These are phyloP conservation scores for Drosophila orosa DNA, from an alignment of 1,140 invertebrate species.

Conservation along the genomic window DNA sequence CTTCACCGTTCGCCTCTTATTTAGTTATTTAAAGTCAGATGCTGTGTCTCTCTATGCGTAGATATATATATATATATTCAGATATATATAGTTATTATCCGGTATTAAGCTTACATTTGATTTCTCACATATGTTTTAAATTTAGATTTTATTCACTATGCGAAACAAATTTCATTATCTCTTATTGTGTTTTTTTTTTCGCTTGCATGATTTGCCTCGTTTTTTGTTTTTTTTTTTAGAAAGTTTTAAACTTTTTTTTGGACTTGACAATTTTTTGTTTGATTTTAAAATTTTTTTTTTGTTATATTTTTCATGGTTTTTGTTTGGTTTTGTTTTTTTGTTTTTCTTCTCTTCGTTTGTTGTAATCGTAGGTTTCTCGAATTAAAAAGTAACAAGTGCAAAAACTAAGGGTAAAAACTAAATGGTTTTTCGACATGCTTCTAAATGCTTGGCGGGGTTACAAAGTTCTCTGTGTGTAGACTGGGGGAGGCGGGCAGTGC, in stretches of 20 bases:
- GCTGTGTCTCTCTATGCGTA: conserved; percentile 42
- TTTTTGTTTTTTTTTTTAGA: conserved; percentile 51
- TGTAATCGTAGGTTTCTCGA: conserved; percentile 49
- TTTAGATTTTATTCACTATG: conserved; percentile 75
- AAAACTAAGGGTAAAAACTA: conserved; percentile 58
- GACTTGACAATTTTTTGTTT: conserved; percentile 52
- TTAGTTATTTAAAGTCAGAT: conserved; percentile 54
- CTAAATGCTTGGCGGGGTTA: conserved; percentile 70
- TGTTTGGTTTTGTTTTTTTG: conserved; percentile 43
- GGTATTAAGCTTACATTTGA: conserved; percentile 78
- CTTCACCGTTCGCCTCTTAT: conserved; percentile 42
- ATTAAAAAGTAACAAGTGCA: conserved; percentile 73
- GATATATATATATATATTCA: conserved; percentile 40
- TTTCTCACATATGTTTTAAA: conserved; percentile 78
- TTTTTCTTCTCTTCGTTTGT: too few species aligned
- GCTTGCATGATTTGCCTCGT: conserved; percentile 45
- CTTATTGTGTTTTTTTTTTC: conserved; percentile 51
- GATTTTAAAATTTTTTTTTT: conserved; percentile 55
- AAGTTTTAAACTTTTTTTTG: conserved; percentile 80
- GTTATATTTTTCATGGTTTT: conserved; percentile 35
- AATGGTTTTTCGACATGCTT: conserved; percentile 54
- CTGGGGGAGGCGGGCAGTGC: conserved; percentile 45
- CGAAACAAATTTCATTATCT: conserved; percentile 75
- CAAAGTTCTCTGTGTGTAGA: conserved; percentile 15
- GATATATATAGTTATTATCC: conserved; percentile 72